Base-by-base conservation (phyloP, 2,113 vertebrate genomes). In the Callopanchax toddi region DNA sequence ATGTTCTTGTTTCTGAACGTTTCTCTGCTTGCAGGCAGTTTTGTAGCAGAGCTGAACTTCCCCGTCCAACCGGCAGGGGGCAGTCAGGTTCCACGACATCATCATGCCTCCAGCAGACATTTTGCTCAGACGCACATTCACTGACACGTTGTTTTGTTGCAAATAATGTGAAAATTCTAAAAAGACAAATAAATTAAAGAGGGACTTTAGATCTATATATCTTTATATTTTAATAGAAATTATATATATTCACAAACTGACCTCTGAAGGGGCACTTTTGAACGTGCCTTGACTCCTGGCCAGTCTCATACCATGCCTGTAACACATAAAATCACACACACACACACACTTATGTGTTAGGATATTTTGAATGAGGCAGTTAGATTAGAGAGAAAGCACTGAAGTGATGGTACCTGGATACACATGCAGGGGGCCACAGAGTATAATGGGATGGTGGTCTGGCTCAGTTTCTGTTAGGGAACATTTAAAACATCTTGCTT, bases 361-460 rank as follows among this genome's bases (percentile, higher is more conserved):
- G n/a, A n/a, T n/a, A n/a, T n/a, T n/a, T n/a, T n/a, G n/a, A n/a
- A n/a, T n/a, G n/a, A n/a, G n/a, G n/a, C n/a, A n/a, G n/a, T n/a
- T n/a, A n/a, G n/a, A n/a, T n/a, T n/a, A n/a, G n/a, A n/a, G n/a
- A n/a, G n/a, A n/a, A n/a, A n/a, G n/a, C n/a, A n/a, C n/a, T n/a
- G n/a, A n/a, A n/a, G n/a, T 50, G 2, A 45, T 11, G 4, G 2
- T 86, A 93, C 92, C 92, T 91, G 70, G 23, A 93, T 48, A 79
- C 92, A 93, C 57, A 67, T 79, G 87, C 92, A 93, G 49, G 75
- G 66, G 5, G 83, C 83, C 55, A 93, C 59, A 16, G 80, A 76
- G 21, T 67, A 34, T 65, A 92, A 57, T 1, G 90, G 87, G 64
- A 93, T 73, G 54, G 49, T 71, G 13, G 0, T 60, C 17, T 7